These are phyloP conservation scores for Eulimnadia texana DNA, from an alignment of 1,140 invertebrate species.

Conservation along the genomic window DNA sequence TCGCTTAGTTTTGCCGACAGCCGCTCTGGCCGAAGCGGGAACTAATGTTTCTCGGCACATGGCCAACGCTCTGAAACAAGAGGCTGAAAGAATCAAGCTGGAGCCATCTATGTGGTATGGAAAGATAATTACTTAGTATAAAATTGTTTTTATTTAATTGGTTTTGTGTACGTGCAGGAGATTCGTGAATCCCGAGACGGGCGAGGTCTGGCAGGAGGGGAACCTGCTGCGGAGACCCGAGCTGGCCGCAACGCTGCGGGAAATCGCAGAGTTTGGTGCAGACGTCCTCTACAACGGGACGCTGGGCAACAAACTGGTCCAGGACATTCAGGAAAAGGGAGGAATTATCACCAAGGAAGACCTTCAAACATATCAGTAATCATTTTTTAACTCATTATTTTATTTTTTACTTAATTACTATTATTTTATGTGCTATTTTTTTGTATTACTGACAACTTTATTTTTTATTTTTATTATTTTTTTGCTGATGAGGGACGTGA, in stretches of 20 bases:
- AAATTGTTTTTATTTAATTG: not conserved
- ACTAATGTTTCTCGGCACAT: constrained; percentile 51
- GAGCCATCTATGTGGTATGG: constrained; percentile 46
- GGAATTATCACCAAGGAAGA: constrained; percentile 26
- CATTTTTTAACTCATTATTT: not conserved
- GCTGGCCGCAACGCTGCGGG: constrained; percentile 28
- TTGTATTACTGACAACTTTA: not conserved
- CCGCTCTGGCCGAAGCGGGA: constrained; percentile 58
- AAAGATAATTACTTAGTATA: not conserved
- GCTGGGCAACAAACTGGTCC: constrained; percentile 27
- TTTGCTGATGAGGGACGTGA: too few relatives aligned
- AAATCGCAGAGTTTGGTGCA: constrained; percentile 24
- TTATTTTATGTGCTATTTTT: not conserved
- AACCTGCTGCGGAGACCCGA: constrained; percentile 26
- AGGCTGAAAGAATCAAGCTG: constrained; percentile 37
- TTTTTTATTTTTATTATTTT: not conserved
- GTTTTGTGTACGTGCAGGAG: not conserved
- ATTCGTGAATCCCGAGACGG: constrained; percentile 21
- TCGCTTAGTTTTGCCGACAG: constrained; percentile 56
- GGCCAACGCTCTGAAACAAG: constrained; percentile 37
- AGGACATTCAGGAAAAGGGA: constrained; percentile 23
- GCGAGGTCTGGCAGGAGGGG: constrained; percentile 25
- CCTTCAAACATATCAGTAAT: constrained; percentile 21
- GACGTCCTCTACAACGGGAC: constrained; percentile 29
- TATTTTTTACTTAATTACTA: not conserved